Percentiles rank a stretch among this genome's conserved stretches.
Evolutionary conservation across 92 coral and sea anemone genomes (phyloP).

Genomic region (Palythoa grandiflora): DNA sequence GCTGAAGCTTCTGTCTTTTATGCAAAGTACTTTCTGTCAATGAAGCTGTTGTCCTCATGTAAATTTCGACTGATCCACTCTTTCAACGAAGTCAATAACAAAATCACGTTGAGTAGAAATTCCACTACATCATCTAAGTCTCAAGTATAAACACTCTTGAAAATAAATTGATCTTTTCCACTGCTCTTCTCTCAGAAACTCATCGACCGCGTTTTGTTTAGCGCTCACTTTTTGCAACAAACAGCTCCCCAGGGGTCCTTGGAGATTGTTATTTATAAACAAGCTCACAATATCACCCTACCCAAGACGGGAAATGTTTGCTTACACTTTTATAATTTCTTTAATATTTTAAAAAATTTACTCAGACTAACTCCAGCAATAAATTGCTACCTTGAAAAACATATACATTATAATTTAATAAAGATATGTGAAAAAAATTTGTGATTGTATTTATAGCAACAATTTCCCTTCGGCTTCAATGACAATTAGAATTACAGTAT

Average conservation of each 20-base stretch:
- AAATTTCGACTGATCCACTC: conserved; percentile 13
- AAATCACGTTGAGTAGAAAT: not conserved
- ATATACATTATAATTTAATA: no score
- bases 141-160: not conserved
- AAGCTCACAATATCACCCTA: not conserved
- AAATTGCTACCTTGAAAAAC: no score
- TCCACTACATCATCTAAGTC: not conserved
- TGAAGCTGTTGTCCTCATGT: conserved; percentile 34
- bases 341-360: no score
- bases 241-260: conserved; percentile 19
- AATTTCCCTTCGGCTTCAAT: no score
- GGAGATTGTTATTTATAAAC: not conserved
- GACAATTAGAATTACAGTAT: no score
- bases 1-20: conserved; percentile 25
- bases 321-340: not conserved
- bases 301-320: not conserved
- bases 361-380: no score
- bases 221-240: not conserved
- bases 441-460: no score
- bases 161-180: conserved; percentile 11
- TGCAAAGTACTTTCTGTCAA: conserved; percentile 47
- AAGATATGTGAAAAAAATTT: no score
- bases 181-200: not conserved
- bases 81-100: not conserved
- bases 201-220: conserved; percentile 5